Conservation (phyloP, 1,140 invertebrate genomes). For the Copidosoma floridanum region DNA sequence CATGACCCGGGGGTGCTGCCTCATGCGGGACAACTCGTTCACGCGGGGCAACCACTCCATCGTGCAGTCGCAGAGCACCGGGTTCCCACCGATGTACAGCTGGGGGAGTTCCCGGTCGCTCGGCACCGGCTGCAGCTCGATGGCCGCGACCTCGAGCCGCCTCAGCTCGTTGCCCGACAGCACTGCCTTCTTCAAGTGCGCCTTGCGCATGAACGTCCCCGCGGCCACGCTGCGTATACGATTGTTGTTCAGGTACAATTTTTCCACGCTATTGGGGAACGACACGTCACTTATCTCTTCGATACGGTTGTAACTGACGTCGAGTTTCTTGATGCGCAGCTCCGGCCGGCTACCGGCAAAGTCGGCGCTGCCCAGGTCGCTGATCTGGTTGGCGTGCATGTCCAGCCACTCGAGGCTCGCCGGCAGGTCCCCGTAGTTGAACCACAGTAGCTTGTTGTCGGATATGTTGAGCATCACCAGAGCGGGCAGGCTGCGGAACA, state of each 20-base stretch:
- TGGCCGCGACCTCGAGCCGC: constrained; percentile 69
- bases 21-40: constrained; percentile 66
- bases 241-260: constrained; percentile 76
- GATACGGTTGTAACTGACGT: constrained; percentile 73
- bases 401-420: constrained; percentile 82
- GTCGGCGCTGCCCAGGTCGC: constrained; percentile 75
- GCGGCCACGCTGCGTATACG: constrained; percentile 67
- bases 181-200: constrained; percentile 69
- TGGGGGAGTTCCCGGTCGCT: constrained; percentile 67
- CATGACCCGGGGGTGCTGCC: constrained; percentile 86
- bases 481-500: constrained; percentile 79
- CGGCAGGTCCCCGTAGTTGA: constrained; percentile 86
- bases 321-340: constrained; percentile 70
- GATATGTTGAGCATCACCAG: constrained; percentile 89
- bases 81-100: constrained; percentile 79
- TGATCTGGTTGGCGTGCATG: constrained; percentile 84
- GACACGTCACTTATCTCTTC: constrained; percentile 65
- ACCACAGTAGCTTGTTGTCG: constrained; percentile 85
- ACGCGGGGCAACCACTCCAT: constrained; percentile 84
- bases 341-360: constrained; percentile 61
- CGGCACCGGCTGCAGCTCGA: constrained; percentile 66
- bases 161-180: constrained; percentile 74
- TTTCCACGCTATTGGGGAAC: constrained; percentile 72
- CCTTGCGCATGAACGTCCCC: constrained; percentile 71
- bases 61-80: constrained; percentile 78